Evolutionary conservation across 2,888 invertebrate species (phyloP), one percentile per base, ranked within the genome.

Genomic region (Ptilodon capucinus): DNA sequence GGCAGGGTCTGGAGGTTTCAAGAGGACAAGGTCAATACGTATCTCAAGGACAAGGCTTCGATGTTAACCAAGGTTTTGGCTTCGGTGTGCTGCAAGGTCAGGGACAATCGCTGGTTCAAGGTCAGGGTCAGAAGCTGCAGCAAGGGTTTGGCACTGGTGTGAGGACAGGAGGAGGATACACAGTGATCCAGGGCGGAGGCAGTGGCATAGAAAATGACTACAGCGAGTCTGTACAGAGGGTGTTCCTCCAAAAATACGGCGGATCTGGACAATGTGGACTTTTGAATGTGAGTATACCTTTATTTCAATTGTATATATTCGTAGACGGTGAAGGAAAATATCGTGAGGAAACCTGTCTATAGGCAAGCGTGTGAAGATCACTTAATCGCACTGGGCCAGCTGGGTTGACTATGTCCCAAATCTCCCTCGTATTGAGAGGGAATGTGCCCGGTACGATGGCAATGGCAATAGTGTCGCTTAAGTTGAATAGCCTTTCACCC

Each of bases 231-330:
- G 65, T 71, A 0, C 73, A 76, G 35, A 71, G 89, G 21, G 82
- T 88, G 9, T 81, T 80, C 72, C 50, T 88, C 40, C 63, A 68
- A 43, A 72, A 63, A 41, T 86, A 83, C 61, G 74, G 66, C 38
- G 86, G 76, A 0, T 67, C 62, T 1, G 86, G 86, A 9, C 77
- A 86, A 17, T 90, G 90, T 51, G 90, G 90, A 23, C 16, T 81
- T 0, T 52, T 79, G n/a, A 85, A 88, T 51, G 90, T 90, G 57
- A 89, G 88, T 87, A 32, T 14, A 32, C 14, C 13, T 32, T 32
- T 32, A 13, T 13, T 32, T 23, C 4, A 23, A 23, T 6, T 23
- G 23, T 23, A 23, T 23, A 6, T 23, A 23, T 23, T 6, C n/a
- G n/a, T n/a, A n/a, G n/a, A n/a, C n/a, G n/a, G n/a, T n/a, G n/a